Evolutionary conservation across 2,113 vertebrate genomes (phyloP).

Genomic region (Sceloporus tristichus): DNA sequence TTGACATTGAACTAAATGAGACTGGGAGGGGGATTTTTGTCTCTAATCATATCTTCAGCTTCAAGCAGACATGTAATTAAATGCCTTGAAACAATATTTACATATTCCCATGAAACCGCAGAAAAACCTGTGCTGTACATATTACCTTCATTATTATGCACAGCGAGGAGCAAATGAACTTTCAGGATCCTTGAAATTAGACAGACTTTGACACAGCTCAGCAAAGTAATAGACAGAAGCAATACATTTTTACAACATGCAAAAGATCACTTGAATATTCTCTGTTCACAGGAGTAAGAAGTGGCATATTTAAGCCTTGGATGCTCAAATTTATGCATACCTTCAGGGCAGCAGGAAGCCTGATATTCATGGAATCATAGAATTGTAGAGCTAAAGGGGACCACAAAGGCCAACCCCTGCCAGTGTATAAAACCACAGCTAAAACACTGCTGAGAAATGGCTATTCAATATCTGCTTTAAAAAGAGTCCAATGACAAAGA

Average conservation of each 20-base stretch:
- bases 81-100: conserved; percentile 40
- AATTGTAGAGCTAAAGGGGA: no score
- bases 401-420: no score
- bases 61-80: conserved; percentile 39
- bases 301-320: conserved; percentile 45
- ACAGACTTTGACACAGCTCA: conserved; percentile 34
- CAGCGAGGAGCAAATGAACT: conserved; percentile 43
- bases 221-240: conserved; percentile 43
- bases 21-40: conserved; percentile 51
- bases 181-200: conserved; percentile 23
- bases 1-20: conserved; percentile 38
- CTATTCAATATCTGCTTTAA: no score
- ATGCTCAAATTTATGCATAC: neutral
- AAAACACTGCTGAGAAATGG: no score
- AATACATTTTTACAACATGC: conserved; percentile 22
- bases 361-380: no score
- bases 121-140: conserved; percentile 39
- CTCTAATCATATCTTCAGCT: conserved; percentile 58
- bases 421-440: no score
- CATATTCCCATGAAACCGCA: conserved; percentile 40
- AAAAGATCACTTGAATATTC: conserved; percentile 30
- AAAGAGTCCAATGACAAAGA: no score
- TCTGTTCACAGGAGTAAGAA: conserved; percentile 17
- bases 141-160: conserved; percentile 46
- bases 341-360: conserved; percentile 1